Conservation (phyloP, 2,113 vertebrate species). For the Tapirus terrestris region DNA sequence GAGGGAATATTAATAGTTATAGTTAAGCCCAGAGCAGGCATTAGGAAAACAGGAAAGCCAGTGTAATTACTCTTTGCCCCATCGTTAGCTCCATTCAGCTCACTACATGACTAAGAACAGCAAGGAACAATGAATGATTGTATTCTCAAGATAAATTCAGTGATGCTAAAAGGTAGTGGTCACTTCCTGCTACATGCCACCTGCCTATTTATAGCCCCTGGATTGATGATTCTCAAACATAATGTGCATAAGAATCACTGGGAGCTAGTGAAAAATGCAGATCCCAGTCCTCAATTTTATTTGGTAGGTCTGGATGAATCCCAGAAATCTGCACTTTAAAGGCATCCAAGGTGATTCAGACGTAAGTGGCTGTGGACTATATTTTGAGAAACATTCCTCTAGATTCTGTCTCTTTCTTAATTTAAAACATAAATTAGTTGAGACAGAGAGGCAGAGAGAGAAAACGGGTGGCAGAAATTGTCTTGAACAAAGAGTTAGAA, state of each 20-base stretch:
- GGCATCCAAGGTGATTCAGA: background rate
- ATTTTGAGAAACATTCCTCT: background rate
- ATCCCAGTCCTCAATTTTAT: background rate
- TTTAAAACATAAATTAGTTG: background rate
- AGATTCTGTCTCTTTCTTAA: background rate
- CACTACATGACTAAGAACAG: constrained; percentile 3
- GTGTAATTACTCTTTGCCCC: background rate
- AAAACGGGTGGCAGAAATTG: background rate
- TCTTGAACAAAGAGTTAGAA: background rate
- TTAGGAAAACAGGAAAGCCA: constrained; percentile 19
- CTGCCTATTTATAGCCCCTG: background rate
- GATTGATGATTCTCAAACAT: background rate
- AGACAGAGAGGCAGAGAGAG: background rate
- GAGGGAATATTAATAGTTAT: constrained; percentile 53
- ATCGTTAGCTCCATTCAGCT: constrained; percentile 29
- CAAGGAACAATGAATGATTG: background rate
- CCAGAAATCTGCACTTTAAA: background rate
- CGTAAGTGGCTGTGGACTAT: background rate
- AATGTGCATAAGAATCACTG: background rate
- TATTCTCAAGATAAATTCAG: constrained; percentile 7
- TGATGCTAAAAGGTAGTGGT: background rate
- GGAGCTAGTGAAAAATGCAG: background rate
- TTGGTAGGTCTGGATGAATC: background rate
- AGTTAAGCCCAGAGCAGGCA: constrained; percentile 39
- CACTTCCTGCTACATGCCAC: background rate